phyloP scores from a whole-genome alignment of 2,113 vertebrate species.

The Lampris incognitus region DNA sequence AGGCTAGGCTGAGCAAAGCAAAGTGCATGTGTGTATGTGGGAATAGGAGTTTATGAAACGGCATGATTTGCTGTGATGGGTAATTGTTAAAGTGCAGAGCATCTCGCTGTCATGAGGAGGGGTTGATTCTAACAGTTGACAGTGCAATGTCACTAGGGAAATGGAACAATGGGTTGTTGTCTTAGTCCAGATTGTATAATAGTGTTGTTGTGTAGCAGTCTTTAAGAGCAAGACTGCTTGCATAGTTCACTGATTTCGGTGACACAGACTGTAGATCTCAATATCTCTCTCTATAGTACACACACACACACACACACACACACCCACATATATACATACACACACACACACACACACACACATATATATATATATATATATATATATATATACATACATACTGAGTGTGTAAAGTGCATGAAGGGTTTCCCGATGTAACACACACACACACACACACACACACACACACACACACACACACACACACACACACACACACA shows the following conservation, averaged over 20 bases:
- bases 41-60: conserved; percentile 32
- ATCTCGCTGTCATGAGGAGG: conserved; percentile 32
- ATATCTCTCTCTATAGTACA: not conserved
- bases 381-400: no score
- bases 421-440: no score
- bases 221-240: conserved; percentile 27
- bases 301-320: not conserved
- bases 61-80: conserved; percentile 43
- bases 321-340: not conserved
- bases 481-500: not conserved
- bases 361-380: no score
- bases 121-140: conserved; percentile 50
- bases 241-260: conserved; percentile 31
- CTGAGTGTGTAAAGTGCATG: no score
- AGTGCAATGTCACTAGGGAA: conserved; percentile 50
- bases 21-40: conserved; percentile 30
- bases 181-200: conserved; percentile 42
- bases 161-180: conserved; percentile 43
- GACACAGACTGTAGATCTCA: conserved; percentile 9
- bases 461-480: not conserved
- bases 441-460: not conserved
- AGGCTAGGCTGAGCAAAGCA: conserved; percentile 6
- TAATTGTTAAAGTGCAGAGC: conserved; percentile 56
- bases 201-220: conserved; percentile 31
- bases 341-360: no score